Percentiles rank a stretch among this genome's conserved stretches.
phyloP scores from a whole-genome alignment of 1,140 invertebrate genomes.

The Bombus huntii region DNA sequence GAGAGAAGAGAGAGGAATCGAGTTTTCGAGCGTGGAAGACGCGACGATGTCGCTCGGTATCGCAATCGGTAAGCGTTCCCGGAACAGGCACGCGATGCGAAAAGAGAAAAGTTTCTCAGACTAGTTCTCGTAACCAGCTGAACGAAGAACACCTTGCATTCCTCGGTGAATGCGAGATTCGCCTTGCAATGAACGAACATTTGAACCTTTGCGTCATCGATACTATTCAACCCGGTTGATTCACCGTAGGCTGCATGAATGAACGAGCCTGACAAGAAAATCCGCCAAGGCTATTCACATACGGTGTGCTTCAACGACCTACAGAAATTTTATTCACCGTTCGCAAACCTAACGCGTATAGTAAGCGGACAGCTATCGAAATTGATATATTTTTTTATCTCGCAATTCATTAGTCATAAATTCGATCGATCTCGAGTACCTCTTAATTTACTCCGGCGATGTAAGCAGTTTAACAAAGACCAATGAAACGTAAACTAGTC shows the following conservation, averaged over 20 bases:
- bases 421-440: too few relatives aligned
- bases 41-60: conserved; percentile 8
- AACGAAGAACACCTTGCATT: conserved; percentile 48
- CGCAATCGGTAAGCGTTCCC: conserved; percentile 52
- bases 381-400: too few relatives aligned
- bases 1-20: background rate
- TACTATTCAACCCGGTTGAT: conserved; percentile 18
- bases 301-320: background rate
- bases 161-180: conserved; percentile 37
- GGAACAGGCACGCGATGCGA: conserved; percentile 52
- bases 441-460: background rate
- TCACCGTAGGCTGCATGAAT: conserved; percentile 28
- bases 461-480: background rate
- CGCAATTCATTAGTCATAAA: too few relatives aligned
- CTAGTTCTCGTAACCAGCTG: conserved; percentile 27
- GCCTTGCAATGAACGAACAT: conserved; percentile 37
- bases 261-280: conserved; percentile 57
- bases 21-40: conserved; percentile 33
- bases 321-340: background rate
- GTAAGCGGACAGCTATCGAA: background rate
- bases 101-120: conserved; percentile 44
- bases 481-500: background rate
- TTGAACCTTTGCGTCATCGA: conserved; percentile 56
- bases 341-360: background rate
- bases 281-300: conserved; percentile 37